Percentiles rank a stretch among this genome's conserved stretches.
Conservation (phyloP, 2,113 vertebrate genomes). For the Myxocyprinus asiaticus region DNA sequence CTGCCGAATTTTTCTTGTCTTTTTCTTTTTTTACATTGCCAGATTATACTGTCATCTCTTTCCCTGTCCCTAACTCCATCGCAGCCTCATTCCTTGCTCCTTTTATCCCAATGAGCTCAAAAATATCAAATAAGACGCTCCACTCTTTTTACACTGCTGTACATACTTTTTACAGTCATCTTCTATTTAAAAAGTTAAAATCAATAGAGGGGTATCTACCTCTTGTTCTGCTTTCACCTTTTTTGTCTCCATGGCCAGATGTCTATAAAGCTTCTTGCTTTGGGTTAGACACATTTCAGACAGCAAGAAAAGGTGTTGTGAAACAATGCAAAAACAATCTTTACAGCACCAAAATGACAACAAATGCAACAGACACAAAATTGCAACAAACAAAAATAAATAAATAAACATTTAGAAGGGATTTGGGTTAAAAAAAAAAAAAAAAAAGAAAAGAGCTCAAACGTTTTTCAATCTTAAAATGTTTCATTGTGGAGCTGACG, state of each 20-base stretch:
- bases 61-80: neutral
- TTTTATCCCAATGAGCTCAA: no score
- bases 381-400: no score
- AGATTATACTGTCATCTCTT: slow-evolving; percentile 46
- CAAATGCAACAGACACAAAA: neutral
- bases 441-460: neutral
- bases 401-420: no score
- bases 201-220: no score
- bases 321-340: neutral
- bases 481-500: no score
- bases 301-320: neutral
- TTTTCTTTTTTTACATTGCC: slow-evolving; percentile 33
- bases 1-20: slow-evolving; percentile 68
- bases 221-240: no score
- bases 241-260: no score
- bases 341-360: neutral
- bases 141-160: no score
- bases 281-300: slow-evolving; percentile 58
- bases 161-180: no score
- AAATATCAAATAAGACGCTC: no score
- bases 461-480: neutral
- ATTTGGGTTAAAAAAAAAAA: neutral
- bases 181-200: no score
- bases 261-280: slow-evolving; percentile 11
- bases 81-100: no score